Percentiles rank a stretch among this genome's conserved stretches.
phyloP scores from a whole-genome alignment of 2,113 vertebrate genomes.

The Rhombomys opimus region DNA sequence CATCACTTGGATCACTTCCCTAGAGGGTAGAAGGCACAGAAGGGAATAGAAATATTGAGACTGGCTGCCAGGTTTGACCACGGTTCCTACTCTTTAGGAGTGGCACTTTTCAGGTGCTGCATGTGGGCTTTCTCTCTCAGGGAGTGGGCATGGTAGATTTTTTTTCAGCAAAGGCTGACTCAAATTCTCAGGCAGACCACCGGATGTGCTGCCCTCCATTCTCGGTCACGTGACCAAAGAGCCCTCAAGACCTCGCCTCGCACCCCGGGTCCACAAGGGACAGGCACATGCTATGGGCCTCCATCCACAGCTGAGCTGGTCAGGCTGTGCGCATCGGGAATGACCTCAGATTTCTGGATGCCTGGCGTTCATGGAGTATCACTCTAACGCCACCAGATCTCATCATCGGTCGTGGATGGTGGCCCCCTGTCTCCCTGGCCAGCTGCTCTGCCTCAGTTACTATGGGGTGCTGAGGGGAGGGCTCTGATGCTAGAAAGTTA shows the following conservation, averaged over 20 bases:
- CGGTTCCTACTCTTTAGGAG: neutral
- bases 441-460: neutral
- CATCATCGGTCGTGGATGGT: neutral
- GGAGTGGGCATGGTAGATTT: neutral
- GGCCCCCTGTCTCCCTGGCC: neutral
- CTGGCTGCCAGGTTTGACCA: fast-evolving
- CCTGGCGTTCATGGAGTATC: neutral
- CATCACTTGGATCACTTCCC: fast-evolving
- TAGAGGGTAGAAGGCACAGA: fast-evolving
- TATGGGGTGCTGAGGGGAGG: neutral
- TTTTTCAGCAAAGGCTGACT: fast-evolving
- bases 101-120: no score
- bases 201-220: fast-evolving
- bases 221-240: neutral
- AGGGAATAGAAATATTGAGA: neutral
- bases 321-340: neutral
- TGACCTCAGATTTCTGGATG: neutral
- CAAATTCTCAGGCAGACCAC: neutral
- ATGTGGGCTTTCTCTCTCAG: neutral
- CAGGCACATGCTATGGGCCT: neutral
- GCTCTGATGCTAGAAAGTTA: neutral
- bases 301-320: neutral
- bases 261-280: neutral
- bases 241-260: neutral
- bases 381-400: neutral